Percentiles rank a stretch among this genome's conserved stretches.
phyloP scores from a whole-genome alignment of 2,888 invertebrate species.

The Gari tellinella region DNA sequence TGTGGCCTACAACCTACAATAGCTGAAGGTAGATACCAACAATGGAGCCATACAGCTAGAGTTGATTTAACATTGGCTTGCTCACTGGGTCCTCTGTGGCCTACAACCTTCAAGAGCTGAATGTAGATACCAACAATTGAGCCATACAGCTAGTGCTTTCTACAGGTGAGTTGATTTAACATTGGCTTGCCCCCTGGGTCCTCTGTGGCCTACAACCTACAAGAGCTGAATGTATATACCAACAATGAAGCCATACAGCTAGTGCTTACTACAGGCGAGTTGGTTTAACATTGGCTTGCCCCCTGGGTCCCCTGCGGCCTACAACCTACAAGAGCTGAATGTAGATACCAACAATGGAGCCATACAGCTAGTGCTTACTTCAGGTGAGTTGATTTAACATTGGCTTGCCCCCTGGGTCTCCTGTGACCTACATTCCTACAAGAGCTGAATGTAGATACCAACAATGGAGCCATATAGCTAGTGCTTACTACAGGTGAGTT shows the following conservation, averaged over 20 bases:
- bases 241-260: no score
- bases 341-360: slow-evolving; percentile 52
- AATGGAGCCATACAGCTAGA: slow-evolving; percentile 53
- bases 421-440: no score
- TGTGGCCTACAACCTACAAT: slow-evolving; percentile 64
- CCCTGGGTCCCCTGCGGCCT: slow-evolving; percentile 60
- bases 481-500: no score
- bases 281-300: slow-evolving; percentile 51
- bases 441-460: no score
- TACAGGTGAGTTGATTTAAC: no score
- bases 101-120: slow-evolving; percentile 63
- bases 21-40: slow-evolving; percentile 58
- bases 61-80: slow-evolving; percentile 39
- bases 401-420: no score
- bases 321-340: slow-evolving; percentile 63
- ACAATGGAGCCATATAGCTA: no score
- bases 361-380: slow-evolving; percentile 53
- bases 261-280: no score
- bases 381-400: slow-evolving; percentile 30
- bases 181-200: no score
- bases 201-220: no score
- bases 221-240: no score
- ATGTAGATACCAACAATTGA: slow-evolving; percentile 53
- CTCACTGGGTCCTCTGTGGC: slow-evolving; percentile 60
- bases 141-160: no score